Base-by-base conservation (phyloP, 2,888 invertebrate genomes). In the Aleiodes alternator region DNA sequence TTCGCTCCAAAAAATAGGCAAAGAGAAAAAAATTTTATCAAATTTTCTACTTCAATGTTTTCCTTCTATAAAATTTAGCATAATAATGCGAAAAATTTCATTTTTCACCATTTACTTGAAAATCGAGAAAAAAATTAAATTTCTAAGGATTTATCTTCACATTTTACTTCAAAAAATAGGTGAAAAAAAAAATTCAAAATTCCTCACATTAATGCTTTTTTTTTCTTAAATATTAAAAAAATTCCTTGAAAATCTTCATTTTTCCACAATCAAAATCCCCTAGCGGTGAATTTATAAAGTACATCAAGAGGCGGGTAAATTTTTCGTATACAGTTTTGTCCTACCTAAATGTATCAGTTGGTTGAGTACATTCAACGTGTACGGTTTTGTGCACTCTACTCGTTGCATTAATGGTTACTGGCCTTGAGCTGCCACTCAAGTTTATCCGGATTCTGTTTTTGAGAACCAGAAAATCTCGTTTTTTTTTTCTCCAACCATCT, bases 401-500 rank as follows among this genome's bases (percentile, higher is more conserved):
- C 11, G 43, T 11, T 48, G 11, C 43, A 64, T 38, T 43, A 43
- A 43, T 34, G 23, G 23, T 8, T 0, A 11, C 43, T 55, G 69
- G 50, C 69, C 73, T 69, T 69, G 69, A 74, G 73, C 50, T 48
- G 61, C 64, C 64, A 64, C 64, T 64, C 64, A 64, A 64, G 64
- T 64, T 64, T 64, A 64, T 64, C 64, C 64, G 64, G 43, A 64
- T 64, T n/a, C 64, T 9, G 64, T 48, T 64, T 23, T 64, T 48
- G 48, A 68, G 66, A 73, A 73, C 72, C 72, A 73, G 72, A 73
- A 68, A 73, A 56, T 68, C 72, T 29, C 55, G 66, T 73, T 73
- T 66, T 72, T 23, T 23, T 23, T 2, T 23, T 23, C 23, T 23
- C 43, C 38, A 48, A 55, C 59, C 16, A 31, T 64, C 64, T 72